These are phyloP conservation scores for Phymastichus coffea DNA, from an alignment of 1,140 invertebrate species.

Conservation along the genomic window DNA sequence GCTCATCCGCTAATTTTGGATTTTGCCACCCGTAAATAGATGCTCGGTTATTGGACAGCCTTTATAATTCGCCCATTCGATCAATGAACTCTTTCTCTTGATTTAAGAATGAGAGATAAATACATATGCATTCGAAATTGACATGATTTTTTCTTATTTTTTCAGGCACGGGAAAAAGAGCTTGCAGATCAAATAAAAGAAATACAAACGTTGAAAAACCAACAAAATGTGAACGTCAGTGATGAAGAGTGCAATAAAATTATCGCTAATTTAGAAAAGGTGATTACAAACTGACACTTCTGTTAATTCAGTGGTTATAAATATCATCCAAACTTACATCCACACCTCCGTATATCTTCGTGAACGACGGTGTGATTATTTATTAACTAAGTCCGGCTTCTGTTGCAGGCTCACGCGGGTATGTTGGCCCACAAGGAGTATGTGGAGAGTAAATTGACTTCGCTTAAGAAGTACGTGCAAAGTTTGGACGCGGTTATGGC, in stretches of 20 bases:
- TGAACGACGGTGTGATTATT: too few relatives aligned
- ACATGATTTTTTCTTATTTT: neutral
- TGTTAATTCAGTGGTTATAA: too few relatives aligned
- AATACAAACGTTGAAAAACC: slow-evolving; percentile 59
- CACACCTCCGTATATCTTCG: too few relatives aligned
- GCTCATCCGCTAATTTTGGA: slow-evolving; percentile 15
- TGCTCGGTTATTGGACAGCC: neutral
- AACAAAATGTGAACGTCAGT: slow-evolving; percentile 44
- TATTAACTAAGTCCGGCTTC: too few relatives aligned
- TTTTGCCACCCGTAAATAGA: slow-evolving; percentile 19
- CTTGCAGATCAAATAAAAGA: slow-evolving; percentile 59
- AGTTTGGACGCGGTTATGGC: slow-evolving; percentile 60
- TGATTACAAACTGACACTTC: slow-evolving; percentile 34
- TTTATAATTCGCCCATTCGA: slow-evolving; percentile 9
- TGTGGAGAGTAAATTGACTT: slow-evolving; percentile 61
- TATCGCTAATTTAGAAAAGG: slow-evolving; percentile 58
- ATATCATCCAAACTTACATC: too few relatives aligned
- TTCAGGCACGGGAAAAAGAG: slow-evolving; percentile 71
- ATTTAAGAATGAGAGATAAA: too few relatives aligned
- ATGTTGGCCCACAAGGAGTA: slow-evolving; percentile 61
- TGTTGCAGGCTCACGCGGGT: slow-evolving; percentile 48
- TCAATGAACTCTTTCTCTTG: slow-evolving; percentile 17
- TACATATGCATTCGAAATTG: too few relatives aligned
- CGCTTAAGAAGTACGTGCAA: slow-evolving; percentile 61
- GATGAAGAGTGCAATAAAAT: slow-evolving; percentile 53